Base-by-base conservation (phyloP, 2,113 vertebrate species). In the Polypterus senegalus region DNA sequence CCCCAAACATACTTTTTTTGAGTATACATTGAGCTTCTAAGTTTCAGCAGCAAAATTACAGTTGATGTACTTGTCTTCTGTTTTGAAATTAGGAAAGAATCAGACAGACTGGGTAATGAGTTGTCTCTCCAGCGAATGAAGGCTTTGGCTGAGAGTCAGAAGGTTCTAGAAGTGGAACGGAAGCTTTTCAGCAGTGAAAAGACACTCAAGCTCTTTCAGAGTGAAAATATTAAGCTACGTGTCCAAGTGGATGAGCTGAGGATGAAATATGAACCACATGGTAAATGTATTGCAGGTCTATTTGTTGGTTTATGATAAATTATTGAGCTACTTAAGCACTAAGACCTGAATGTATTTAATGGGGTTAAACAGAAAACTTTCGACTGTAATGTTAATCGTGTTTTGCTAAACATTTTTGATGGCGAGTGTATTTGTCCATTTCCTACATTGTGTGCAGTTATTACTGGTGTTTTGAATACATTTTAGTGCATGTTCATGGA, bases 61-160 rank as follows among this genome's bases (percentile, higher is more conserved):
- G n/a, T n/a, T n/a, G n/a, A n/a, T n/a, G n/a, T n/a, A n/a, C n/a
- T 47, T 53, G n/a, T n/a, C n/a, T n/a, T 53, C 45, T n/a, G 1
- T 60, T 11, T 1, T 2, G n/a, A n/a, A n/a, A n/a, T n/a, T 70
- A 94, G 94, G 70, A 93, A 94, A 70, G 89, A 91, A 70, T 82
- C 72, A 1, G 91, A 92, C 73, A 79, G 81, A 48, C 67, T 88
- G 58, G 85, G 86, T 68, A 84, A 89, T 7, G 93, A 98, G 66
- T 76, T 97, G 1, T 96, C 92, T 45, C 76, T 93, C 62, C 91
- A 97, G 70, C 84, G 92, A 68, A 96, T 96, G 91, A 97, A 96
- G 71, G 85, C 92, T 62, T 73, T 98, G 52, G 88, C 90, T 51
- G 95, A 98, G 76, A 97, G 93, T 72, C 93, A 98, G n/a, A 83